Evolutionary conservation across 1,140 invertebrate species (phyloP), one percentile per base, ranked within the genome.

Genomic region (Scaptomyza pallida): DNA sequence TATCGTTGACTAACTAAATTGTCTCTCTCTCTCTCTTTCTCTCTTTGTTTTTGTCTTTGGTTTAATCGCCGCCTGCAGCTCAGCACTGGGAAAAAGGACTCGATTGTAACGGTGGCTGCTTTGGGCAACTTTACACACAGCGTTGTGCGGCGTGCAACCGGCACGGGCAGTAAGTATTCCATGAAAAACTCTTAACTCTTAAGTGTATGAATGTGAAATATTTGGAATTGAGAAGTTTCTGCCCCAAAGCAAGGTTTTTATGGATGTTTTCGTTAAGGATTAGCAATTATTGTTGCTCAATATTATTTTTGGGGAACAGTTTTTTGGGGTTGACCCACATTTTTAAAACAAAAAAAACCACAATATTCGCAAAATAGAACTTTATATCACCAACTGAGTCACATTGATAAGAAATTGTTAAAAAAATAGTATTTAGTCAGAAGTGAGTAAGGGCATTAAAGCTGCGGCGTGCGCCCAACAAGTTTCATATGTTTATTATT

Each of bases 81-180:
- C 37, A 89, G 89, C 72, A 89, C 82, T 40, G 89, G 89, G 52
- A 91, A 91, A 59, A 91, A 91, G 78, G 90, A 91, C 69, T 91
- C 90, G 51, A 91, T 91, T 76, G 90, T 91, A n/a, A 91, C 90
- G 15, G 90, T 91, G 30, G 88, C 90, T 16, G 90, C 83, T 23
- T 48, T 91, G 23, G 88, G 89, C 47, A 90, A 89, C 72, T 89
- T 91, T 15, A 90, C 90, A 10, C 90, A 91, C 70, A 90, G 88
- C 54, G 90, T 91, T 17, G 90, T 91, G n/a, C 78, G 90, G 26
- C 81, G 90, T 45, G 88, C 90, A 52, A 91, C 90, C 21, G 81
- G 90, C 65, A 91, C 90, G 23, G 82, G 90, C 47, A 91, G 90
- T 91, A 74, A 91, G 90, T 91, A 82, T 60, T 48, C 33, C 6